Evolutionary conservation across 2,113 vertebrate species (phyloP).

Genomic region (Hystrix cristata): DNA sequence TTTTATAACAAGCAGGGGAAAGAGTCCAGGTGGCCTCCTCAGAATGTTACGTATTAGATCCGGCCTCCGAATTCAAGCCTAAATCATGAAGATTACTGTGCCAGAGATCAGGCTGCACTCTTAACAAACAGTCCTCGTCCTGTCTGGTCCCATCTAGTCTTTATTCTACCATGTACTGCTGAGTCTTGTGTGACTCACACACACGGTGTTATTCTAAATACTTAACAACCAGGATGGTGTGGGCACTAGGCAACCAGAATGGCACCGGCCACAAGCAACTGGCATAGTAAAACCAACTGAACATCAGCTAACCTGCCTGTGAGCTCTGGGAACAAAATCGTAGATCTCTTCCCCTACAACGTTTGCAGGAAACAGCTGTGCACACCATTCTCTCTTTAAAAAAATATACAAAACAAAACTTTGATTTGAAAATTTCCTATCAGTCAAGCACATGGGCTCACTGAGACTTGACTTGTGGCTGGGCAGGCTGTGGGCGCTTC

Average conservation of each 20-base stretch:
- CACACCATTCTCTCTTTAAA: not conserved
- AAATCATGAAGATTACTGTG: not conserved
- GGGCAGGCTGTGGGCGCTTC: not conserved
- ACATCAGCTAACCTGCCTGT: not conserved
- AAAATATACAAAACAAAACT: not conserved
- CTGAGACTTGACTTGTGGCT: not conserved
- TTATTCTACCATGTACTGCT: not conserved
- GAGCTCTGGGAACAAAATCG: not conserved
- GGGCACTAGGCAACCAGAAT: not conserved
- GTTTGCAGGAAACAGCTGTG: not conserved
- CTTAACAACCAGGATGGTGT: not conserved
- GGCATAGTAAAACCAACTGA: not conserved
- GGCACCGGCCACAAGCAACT: not conserved
- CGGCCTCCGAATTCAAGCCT: not conserved
- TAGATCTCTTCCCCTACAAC: not conserved
- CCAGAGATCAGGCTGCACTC: constrained; percentile 6
- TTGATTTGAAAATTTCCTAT: constrained; percentile 38
- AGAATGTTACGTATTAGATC: not conserved
- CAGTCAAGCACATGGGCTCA: not conserved
- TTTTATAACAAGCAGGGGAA: not conserved
- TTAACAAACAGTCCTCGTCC: not conserved
- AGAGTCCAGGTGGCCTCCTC: not conserved
- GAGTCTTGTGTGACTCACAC: not conserved
- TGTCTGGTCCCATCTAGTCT: not conserved
- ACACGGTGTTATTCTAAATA: not conserved